phyloP scores from a whole-genome alignment of 2,888 invertebrate genomes.

The Caradrina kadenii region DNA sequence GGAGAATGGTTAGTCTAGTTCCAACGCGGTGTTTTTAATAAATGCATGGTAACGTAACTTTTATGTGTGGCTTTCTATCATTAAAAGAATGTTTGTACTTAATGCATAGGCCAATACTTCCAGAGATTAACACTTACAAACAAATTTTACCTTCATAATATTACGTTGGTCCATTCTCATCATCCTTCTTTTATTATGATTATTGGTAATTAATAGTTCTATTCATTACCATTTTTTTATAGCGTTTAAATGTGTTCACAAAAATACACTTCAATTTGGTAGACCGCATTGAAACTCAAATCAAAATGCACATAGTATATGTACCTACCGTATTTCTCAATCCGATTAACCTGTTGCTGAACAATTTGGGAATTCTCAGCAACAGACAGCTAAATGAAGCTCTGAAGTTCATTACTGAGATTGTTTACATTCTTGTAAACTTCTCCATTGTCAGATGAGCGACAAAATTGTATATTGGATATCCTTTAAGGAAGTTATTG shows the following conservation, averaged over 20 bases:
- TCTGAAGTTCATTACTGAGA: slow-evolving; percentile 27
- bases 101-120: too few relatives aligned
- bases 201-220: not conserved
- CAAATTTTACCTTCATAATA: too few relatives aligned
- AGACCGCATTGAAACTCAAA: slow-evolving; percentile 7
- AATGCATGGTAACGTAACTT: too few relatives aligned
- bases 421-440: slow-evolving; percentile 29
- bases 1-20: too few relatives aligned
- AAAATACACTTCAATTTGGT: slow-evolving; percentile 2
- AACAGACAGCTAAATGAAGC: slow-evolving; percentile 38
- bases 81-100: too few relatives aligned
- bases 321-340: slow-evolving; percentile 7
- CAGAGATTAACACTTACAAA: too few relatives aligned
- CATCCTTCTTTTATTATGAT: slow-evolving; percentile 2
- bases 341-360: slow-evolving; percentile 67
- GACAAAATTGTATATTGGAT: slow-evolving; percentile 4
- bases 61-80: too few relatives aligned
- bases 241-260: too few relatives aligned
- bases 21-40: too few relatives aligned
- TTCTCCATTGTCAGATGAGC: not conserved
- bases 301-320: slow-evolving; percentile 38
- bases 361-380: slow-evolving; percentile 49
- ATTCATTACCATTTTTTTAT: too few relatives aligned
- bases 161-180: not conserved
- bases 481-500: slow-evolving; percentile 57